These are phyloP conservation scores for Xyliphius kryptos DNA, from an alignment of 2,113 vertebrate genomes.

Conservation along the genomic window DNA sequence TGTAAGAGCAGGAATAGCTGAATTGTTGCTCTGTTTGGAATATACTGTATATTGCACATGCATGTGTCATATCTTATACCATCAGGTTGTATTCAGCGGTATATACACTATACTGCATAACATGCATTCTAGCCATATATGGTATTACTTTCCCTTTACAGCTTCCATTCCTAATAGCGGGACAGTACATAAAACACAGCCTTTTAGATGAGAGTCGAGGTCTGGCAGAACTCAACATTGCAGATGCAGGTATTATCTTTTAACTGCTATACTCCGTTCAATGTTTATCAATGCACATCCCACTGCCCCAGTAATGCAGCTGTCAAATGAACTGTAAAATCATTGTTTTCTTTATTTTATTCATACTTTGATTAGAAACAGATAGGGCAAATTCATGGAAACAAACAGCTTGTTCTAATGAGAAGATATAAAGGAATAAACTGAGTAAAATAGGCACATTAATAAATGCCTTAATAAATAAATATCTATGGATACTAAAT, in stretches of 20 bases:
- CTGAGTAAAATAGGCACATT: no score
- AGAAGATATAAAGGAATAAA: no score
- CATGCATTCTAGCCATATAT: no score
- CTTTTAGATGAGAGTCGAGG: slow-evolving; percentile 44
- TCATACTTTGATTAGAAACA: no score
- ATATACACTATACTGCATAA: no score
- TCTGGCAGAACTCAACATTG: slow-evolving; percentile 33
- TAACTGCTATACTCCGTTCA: no score
- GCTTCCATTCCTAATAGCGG: slow-evolving; percentile 33
- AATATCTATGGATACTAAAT: no score
- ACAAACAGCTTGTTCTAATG: background rate
- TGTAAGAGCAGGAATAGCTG: background rate
- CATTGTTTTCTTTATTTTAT: slow-evolving; percentile 1
- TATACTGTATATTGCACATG: no score
- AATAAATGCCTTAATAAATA: no score
- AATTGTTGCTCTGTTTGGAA: background rate
- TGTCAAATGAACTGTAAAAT: background rate
- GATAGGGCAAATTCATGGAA: background rate
- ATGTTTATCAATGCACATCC: background rate
- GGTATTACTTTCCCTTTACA: slow-evolving; percentile 10
- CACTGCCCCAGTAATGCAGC: background rate
- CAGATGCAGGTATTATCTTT: slow-evolving; percentile 50
- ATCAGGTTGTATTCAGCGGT: no score
- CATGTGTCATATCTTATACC: no score
- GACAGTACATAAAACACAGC: slow-evolving; percentile 45